Conservation (phyloP, 2,113 vertebrate genomes). For the Pleuronectes platessa region DNA sequence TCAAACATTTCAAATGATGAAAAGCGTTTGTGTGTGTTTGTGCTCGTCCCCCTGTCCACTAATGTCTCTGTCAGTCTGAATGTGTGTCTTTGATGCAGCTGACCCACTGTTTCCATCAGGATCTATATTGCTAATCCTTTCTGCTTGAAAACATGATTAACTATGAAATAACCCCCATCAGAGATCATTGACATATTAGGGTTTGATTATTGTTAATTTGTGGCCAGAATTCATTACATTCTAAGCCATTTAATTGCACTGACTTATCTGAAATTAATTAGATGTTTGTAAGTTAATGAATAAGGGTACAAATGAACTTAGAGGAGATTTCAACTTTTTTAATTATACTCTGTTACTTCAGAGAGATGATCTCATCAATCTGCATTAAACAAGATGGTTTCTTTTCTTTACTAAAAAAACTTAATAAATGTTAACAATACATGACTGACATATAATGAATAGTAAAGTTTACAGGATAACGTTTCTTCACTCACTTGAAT, state of each 20-base stretch:
- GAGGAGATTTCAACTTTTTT: conserved; percentile 13
- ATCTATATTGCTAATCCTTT: conserved; percentile 64
- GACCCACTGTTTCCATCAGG: conserved; percentile 43
- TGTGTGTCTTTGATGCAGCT: conserved; percentile 27
- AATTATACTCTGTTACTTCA: conserved; percentile 2
- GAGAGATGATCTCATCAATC: not conserved
- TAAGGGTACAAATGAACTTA: conserved; percentile 30
- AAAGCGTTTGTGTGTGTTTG: conserved; percentile 25
- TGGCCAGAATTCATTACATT: conserved; percentile 54
- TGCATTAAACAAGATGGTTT: conserved; percentile 5
- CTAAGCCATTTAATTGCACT: conserved; percentile 52
- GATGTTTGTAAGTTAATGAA: conserved; percentile 33
- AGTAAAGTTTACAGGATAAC: not conserved
- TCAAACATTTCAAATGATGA: conserved; percentile 29
- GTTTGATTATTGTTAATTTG: conserved; percentile 65
- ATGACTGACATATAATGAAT: not conserved
- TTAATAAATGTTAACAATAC: not conserved
- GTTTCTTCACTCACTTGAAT: not conserved
- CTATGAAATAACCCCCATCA: conserved; percentile 55
- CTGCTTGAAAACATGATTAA: conserved; percentile 58
- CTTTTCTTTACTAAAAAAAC: not conserved
- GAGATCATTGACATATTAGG: conserved; percentile 56
- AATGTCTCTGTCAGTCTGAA: conserved; percentile 26
- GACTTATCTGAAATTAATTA: conserved; percentile 47
- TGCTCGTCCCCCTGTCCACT: conserved; percentile 27